Conservation (phyloP, 2,888 invertebrate genomes). For the Heteromyza rotundicornis region DNA sequence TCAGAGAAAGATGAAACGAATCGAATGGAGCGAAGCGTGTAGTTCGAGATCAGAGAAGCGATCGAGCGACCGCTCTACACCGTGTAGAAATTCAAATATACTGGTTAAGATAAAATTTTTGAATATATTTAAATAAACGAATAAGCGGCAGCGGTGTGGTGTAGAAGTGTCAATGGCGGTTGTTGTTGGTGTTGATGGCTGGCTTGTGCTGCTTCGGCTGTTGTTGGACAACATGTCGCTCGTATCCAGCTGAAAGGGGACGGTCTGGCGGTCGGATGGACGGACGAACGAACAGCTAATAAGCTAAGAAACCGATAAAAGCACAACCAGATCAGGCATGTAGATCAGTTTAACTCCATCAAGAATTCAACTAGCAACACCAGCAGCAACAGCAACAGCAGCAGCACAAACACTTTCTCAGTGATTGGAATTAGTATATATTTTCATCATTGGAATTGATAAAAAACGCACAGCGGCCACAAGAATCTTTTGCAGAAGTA, state of each 20-base stretch:
- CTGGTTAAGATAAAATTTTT: conserved; percentile 15
- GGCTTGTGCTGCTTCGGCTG: conserved; percentile 26
- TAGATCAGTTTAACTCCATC: conserved; percentile 55
- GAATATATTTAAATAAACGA: conserved; percentile 8
- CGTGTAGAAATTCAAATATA: conserved; percentile 15
- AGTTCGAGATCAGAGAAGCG: not conserved
- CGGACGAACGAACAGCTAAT: conserved; percentile 34
- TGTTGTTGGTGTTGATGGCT: conserved; percentile 25
- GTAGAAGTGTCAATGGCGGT: conserved; percentile 24
- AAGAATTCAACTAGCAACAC: conserved; percentile 40
- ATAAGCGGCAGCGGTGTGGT: not conserved
- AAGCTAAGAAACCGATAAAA: conserved; percentile 58
- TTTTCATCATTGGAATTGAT: not conserved
- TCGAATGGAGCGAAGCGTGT: not conserved
- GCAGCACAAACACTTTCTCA: conserved; percentile 11
- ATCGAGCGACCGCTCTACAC: not conserved
- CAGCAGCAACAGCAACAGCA: conserved; percentile 23
- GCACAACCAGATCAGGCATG: conserved; percentile 47
- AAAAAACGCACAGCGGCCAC: too few species aligned
- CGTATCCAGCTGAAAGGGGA: not conserved
- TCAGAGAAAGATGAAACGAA: too few species aligned
- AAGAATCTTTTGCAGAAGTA: too few species aligned
- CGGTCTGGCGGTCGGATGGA: not conserved
- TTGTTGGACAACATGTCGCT: conserved; percentile 14
- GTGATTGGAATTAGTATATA: not conserved